A percentile compares a stretch with the other conserved stretches of the same genome.
Conservation (phyloP, 2,113 vertebrate species). For the Mohoua ochrocephala region DNA sequence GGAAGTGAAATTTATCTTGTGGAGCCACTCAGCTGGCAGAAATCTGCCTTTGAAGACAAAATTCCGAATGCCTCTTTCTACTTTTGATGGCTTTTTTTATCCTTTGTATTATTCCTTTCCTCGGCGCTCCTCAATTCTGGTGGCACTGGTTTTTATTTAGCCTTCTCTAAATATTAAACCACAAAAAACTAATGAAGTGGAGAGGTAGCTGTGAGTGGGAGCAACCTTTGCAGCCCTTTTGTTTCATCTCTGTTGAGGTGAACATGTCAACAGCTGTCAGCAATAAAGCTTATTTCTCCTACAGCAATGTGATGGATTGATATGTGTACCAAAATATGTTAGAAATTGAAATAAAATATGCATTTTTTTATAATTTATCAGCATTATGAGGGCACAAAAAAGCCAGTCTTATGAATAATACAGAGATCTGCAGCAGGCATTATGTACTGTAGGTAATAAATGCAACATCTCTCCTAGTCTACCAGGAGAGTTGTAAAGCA, state of each 20-base stretch:
- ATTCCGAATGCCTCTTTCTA: background rate
- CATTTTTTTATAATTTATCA: slow-evolving; percentile 88
- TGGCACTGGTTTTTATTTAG: slow-evolving; percentile 42
- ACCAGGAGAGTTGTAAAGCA: slow-evolving; percentile 84
- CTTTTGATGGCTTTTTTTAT: background rate
- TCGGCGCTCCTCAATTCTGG: rapidly evolving
- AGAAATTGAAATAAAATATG: slow-evolving; percentile 86
- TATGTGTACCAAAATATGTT: slow-evolving; percentile 80
- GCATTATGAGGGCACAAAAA: slow-evolving; percentile 77
- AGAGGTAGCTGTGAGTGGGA: slow-evolving; percentile 19
- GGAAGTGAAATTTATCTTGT: background rate
- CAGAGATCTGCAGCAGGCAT: slow-evolving; percentile 78
- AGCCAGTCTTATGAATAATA: slow-evolving; percentile 94
- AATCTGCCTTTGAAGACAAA: background rate
- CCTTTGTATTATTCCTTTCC: background rate
- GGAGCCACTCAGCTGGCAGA: background rate
- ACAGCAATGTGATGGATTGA: slow-evolving; percentile 70
- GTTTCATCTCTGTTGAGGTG: slow-evolving; percentile 56
- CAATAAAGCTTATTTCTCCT: slow-evolving; percentile 51
- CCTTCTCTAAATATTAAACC: slow-evolving; percentile 34
- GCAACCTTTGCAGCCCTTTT: slow-evolving; percentile 44
- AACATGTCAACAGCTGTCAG: slow-evolving; percentile 66
- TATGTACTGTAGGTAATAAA: slow-evolving; percentile 86
- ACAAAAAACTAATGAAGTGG: slow-evolving; percentile 44
- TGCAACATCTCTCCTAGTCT: slow-evolving; percentile 73